Conservation (phyloP, 2,888 invertebrate genomes). For the Phymatocera aterrima region DNA sequence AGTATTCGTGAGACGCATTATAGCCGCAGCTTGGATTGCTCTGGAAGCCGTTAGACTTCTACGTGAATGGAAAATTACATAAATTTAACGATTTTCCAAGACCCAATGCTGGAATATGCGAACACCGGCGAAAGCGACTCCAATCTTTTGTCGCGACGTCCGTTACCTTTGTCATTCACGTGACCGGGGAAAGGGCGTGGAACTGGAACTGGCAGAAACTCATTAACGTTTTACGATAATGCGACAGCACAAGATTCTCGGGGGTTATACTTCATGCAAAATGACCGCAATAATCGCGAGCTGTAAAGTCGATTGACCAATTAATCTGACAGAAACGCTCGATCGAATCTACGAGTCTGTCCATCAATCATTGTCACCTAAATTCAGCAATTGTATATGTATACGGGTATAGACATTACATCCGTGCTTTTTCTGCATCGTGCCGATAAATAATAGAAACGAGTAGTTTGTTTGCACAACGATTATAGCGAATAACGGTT, state of each 20-base stretch:
- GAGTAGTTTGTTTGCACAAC: no score
- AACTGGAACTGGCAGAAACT: no score
- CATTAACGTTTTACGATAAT: neutral
- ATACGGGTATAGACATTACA: no score
- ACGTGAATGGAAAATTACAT: neutral
- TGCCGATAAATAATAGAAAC: no score
- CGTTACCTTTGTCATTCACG: no score
- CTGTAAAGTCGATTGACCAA: neutral
- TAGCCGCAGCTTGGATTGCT: neutral
- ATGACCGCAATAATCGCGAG: neutral
- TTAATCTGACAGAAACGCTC: neutral
- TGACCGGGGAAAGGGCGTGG: no score
- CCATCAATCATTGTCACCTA: neutral
- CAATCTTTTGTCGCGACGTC: slow-evolving; percentile 32
- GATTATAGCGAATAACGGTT: no score
- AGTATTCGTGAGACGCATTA: neutral
- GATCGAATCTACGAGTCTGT: neutral
- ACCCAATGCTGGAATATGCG: no score
- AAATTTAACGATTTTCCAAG: slow-evolving; percentile 23
- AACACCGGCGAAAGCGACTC: slow-evolving; percentile 37
- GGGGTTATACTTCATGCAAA: neutral
- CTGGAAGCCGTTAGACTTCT: neutral
- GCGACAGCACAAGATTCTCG: neutral
- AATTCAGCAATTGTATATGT: neutral
- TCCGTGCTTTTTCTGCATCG: no score